These are phyloP conservation scores for Poecilobothrus nobilitatus DNA, from an alignment of 2,888 invertebrate genomes.

Conservation along the genomic window DNA sequence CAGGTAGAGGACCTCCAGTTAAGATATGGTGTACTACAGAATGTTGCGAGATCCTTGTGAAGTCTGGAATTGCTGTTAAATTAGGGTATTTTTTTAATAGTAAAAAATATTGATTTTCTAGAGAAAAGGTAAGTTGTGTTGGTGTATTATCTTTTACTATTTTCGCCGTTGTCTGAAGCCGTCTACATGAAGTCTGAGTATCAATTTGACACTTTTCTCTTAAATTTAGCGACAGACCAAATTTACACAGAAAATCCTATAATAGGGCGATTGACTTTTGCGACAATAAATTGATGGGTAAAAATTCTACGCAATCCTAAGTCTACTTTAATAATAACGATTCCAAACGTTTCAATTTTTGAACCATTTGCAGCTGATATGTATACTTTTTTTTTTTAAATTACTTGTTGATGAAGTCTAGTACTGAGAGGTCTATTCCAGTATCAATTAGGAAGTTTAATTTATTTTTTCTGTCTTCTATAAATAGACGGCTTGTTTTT, in stretches of 20 bases:
- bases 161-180: neutral
- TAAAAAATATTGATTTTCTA: neutral
- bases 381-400: neutral
- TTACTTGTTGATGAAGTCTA: too few species aligned
- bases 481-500: constrained; percentile 2
- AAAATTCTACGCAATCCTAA: too few species aligned
- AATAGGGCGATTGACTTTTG: constrained; percentile 19
- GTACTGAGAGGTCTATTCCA: neutral
- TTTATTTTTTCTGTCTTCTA: neutral
- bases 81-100: neutral
- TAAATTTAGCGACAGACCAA: constrained; percentile 14
- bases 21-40: neutral
- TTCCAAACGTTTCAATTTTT: neutral
- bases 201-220: neutral
- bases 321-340: neutral
- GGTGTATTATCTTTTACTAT: constrained; percentile 1
- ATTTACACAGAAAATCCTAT: constrained; percentile 19
- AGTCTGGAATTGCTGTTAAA: too few species aligned
- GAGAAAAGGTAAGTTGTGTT: neutral
- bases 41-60: neutral
- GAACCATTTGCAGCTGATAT: constrained; percentile 7
- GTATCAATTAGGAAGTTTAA: too few species aligned
- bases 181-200: neutral
- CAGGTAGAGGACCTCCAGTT: neutral
- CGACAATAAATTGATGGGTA: constrained; percentile 18